Conservation (phyloP, 1,140 invertebrate genomes). For the Metopolophium dirhodum region DNA sequence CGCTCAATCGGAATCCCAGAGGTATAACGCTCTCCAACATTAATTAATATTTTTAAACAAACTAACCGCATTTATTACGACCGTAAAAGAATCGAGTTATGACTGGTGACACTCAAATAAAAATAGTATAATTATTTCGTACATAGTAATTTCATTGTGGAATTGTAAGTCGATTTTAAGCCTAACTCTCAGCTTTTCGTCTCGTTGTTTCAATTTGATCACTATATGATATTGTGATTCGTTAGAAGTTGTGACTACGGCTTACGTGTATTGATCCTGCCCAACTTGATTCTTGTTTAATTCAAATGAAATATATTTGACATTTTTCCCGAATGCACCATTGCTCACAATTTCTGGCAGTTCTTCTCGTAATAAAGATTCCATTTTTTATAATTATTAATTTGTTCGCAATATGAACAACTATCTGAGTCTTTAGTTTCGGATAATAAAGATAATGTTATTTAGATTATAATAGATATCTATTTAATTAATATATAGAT, state of each 20-base stretch:
- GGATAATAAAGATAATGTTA: too few relatives aligned
- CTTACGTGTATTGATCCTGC: constrained; percentile 6
- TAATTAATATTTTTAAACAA: neutral
- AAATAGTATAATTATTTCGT: constrained; percentile 23
- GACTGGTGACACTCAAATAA: neutral
- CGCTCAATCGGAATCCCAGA: neutral
- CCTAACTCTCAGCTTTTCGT: neutral
- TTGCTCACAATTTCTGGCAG: neutral
- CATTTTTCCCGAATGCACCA: neutral
- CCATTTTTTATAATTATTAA: neutral
- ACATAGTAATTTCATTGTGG: constrained; percentile 49
- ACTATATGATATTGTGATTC: neutral
- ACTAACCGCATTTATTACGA: neutral
- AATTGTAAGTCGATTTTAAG: neutral
- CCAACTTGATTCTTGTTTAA: neutral
- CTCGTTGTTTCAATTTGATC: constrained; percentile 20
- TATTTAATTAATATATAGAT: too few relatives aligned
- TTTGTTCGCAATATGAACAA: too few relatives aligned
- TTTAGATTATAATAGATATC: too few relatives aligned
- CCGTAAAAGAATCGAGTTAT: constrained; percentile 24
- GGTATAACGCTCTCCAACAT: constrained; percentile 13
- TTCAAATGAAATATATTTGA: constrained; percentile 28
- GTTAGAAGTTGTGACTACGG: neutral
- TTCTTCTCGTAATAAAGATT: neutral
- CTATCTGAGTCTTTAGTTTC: too few relatives aligned